These are phyloP conservation scores for Marmota flaviventris DNA, from an alignment of 2,113 vertebrate species.

Conservation along the genomic window DNA sequence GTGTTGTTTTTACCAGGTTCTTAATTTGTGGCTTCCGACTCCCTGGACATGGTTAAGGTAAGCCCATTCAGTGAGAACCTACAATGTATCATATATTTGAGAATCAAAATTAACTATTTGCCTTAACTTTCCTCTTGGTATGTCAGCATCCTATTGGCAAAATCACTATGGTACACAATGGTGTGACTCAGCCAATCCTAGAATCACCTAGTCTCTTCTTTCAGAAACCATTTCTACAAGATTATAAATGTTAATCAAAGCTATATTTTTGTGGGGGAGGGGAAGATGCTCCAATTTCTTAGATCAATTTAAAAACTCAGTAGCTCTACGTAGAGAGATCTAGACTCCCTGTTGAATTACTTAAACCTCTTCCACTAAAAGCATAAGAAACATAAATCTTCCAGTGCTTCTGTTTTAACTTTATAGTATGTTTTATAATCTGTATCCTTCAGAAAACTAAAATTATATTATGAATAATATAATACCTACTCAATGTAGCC, in stretches of 20 bases:
- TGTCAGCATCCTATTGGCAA: not conserved
- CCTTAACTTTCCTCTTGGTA: not conserved
- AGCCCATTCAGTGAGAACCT: not conserved
- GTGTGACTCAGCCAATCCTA: not conserved
- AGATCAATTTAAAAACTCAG: not conserved
- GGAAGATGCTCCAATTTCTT: not conserved
- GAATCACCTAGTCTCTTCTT: not conserved
- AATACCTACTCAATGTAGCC: not conserved
- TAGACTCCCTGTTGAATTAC: not conserved
- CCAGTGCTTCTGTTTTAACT: not conserved
- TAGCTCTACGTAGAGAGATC: not conserved
- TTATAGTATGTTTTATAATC: not conserved
- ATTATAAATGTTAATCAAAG: not conserved
- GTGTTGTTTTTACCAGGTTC: not conserved
- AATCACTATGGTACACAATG: not conserved
- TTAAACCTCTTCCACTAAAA: not conserved
- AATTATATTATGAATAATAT: not conserved
- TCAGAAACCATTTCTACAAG: not conserved
- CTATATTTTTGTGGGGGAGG: not conserved
- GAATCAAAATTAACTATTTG: not conserved
- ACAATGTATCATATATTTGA: not conserved
- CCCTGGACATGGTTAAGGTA: not conserved
- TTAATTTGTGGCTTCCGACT: slow-evolving; percentile 16
- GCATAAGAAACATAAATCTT: not conserved
- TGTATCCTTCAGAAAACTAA: not conserved